Evolutionary conservation across 2,888 invertebrate genomes (phyloP).

Genomic region (Cyrtodaria siliqua): DNA sequence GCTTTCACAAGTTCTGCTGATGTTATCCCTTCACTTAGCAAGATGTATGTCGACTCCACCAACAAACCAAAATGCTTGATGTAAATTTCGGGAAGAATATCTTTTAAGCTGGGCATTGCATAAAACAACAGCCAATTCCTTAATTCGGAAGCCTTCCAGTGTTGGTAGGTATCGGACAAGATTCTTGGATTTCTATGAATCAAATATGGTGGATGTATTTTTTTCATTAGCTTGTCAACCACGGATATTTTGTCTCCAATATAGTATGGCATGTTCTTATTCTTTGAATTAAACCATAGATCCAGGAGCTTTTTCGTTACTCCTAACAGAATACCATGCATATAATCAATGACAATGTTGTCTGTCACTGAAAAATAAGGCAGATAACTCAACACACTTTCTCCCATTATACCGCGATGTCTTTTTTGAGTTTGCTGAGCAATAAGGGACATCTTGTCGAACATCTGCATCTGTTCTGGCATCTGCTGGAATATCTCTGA

Average conservation of each 20-base stretch:
- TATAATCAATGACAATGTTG: conserved; percentile 42
- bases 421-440: conserved; percentile 13
- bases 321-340: conserved; percentile 49
- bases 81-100: conserved; percentile 30
- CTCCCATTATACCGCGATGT: conserved; percentile 27
- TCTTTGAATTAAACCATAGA: conserved; percentile 40
- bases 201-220: conserved; percentile 35
- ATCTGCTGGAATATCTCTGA: not conserved
- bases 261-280: conserved; percentile 9
- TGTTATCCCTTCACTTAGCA: conserved; percentile 19
- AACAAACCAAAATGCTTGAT: conserved; percentile 29
- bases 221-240: conserved; percentile 26
- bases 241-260: conserved; percentile 8
- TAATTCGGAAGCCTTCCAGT: conserved; percentile 64
- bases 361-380: conserved; percentile 40
- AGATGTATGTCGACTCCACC: conserved; percentile 4
- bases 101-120: conserved; percentile 40
- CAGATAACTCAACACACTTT: conserved; percentile 34
- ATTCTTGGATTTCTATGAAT: conserved; percentile 36
- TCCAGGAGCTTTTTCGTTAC: conserved; percentile 33
- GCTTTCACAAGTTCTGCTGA: conserved; percentile 1
- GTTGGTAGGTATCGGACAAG: conserved; percentile 26
- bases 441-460: not conserved
- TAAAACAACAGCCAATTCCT: conserved; percentile 57
- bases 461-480: conserved; percentile 15